These are phyloP conservation scores for Xiphophorus maculatus DNA, from an alignment of 2,113 vertebrate genomes.

Conservation along the genomic window DNA sequence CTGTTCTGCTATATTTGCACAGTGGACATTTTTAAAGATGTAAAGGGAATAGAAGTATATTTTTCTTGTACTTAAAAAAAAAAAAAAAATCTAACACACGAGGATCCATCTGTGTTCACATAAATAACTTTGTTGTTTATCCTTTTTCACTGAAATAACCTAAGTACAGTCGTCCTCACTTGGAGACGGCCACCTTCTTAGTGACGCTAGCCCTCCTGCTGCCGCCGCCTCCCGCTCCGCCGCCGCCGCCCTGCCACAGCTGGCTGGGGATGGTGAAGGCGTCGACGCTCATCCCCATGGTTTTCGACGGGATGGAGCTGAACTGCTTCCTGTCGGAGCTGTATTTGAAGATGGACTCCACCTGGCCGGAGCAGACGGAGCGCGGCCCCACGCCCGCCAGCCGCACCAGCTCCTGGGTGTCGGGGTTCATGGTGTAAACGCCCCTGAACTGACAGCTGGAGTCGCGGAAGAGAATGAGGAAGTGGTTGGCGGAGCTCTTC, in stretches of 20 bases:
- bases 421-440: conserved; percentile 83
- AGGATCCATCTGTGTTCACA: conserved; percentile 9
- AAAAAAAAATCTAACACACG: conserved; percentile 8
- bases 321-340: conserved; percentile 93
- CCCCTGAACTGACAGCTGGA: conserved; percentile 91
- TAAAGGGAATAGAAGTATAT: conserved; percentile 17
- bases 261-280: conserved; percentile 91
- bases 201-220: conserved; percentile 83
- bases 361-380: conserved; percentile 78
- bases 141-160: conserved; percentile 16
- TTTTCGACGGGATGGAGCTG: conserved; percentile 88
- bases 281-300: conserved; percentile 90
- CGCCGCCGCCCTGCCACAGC: conserved; percentile 84
- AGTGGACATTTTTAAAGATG: conserved; percentile 23
- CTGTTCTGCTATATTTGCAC: conserved; percentile 20
- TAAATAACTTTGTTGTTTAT: neutral
- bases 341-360: conserved; percentile 92
- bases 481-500: conserved; percentile 90
- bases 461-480: conserved; percentile 91
- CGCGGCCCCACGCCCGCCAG: conserved; percentile 86
- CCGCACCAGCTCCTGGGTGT: conserved; percentile 84
- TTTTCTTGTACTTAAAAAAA: conserved; percentile 11
- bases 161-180: conserved; percentile 50
- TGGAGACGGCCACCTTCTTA: conserved; percentile 72
- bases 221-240: conserved; percentile 66